Evolutionary conservation across 2,888 invertebrate species (phyloP), one percentile per base, ranked within the genome.

Genomic region (Trichopria drosophilae): DNA sequence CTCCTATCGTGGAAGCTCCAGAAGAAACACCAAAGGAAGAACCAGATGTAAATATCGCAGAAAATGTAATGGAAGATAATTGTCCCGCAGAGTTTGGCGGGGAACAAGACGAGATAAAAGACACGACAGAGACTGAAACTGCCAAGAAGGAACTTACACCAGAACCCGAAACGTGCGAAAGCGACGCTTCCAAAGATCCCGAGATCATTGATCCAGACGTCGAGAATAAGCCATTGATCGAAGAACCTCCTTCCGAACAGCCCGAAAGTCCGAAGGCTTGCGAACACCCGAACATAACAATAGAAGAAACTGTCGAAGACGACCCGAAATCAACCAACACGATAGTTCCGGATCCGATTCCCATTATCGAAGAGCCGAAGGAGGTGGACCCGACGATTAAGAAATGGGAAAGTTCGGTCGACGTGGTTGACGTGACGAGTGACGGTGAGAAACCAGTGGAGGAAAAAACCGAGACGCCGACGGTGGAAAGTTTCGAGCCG

Each of bases 271-370:
- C 9, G 53, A 55, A 16, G 50, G 37, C 15, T 23, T 59, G 2
- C 4, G 23, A 34, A 18, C 53, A 48, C 6, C 32, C 43, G n/a
- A 32, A 52, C 1, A 51, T 62, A 4, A 66, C 62, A 6, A 70
- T 71, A 60, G 67, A 67, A 36, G 73, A 75, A 58, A 58, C 65
- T n/a, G 59, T 57, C 37, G 64, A 63, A 19, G 69, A 69, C 6
- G 65, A 68, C 10, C 42, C 46, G 13, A 63, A 61, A 51, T 22
- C 56, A 28, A 53, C 53, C 4, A 66, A 68, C 35, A 63, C 66
- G 4, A 55, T 69, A 35, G 56, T 71, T 44, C 65, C 69, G 4
- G 70, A 73, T 47, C 66, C 73, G 6, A 65, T 69, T 53, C 69
- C 67, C 10, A 67, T 70, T 7, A 43, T 72, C 4, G 73, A 73